These are phyloP conservation scores for Formica exsecta DNA, from an alignment of 1,140 invertebrate species.

Conservation along the genomic window DNA sequence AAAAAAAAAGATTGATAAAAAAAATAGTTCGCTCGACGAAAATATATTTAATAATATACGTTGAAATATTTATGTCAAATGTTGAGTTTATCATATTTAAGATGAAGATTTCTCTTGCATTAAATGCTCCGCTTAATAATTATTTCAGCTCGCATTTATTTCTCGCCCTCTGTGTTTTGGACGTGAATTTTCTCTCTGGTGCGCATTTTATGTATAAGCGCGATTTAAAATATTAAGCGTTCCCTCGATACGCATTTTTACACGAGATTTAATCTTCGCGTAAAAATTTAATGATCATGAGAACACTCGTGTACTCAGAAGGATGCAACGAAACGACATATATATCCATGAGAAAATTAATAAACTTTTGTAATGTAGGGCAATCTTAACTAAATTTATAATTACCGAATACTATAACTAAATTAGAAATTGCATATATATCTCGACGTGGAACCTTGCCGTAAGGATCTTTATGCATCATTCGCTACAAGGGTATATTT, in stretches of 20 bases:
- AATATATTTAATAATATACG: slow-evolving; percentile 4
- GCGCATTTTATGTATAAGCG: slow-evolving; percentile 18
- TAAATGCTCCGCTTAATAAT: slow-evolving; percentile 53
- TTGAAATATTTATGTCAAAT: slow-evolving; percentile 13
- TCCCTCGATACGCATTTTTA: slow-evolving; percentile 23
- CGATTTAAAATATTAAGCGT: slow-evolving; percentile 42
- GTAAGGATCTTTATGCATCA: slow-evolving; percentile 19
- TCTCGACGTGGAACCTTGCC: neutral
- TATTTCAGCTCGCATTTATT: slow-evolving; percentile 53
- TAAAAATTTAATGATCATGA: neutral
- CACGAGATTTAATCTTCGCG: slow-evolving; percentile 1
- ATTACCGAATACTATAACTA: slow-evolving; percentile 24
- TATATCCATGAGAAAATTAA: slow-evolving; percentile 13
- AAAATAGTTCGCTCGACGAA: slow-evolving; percentile 4
- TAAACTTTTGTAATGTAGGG: neutral
- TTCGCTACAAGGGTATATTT: slow-evolving; percentile 14
- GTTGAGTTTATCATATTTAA: slow-evolving; percentile 40
- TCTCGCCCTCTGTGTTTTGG: neutral
- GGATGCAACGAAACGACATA: slow-evolving; percentile 13
- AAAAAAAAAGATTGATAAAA: neutral
- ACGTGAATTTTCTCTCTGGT: neutral
- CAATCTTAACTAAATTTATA: slow-evolving; percentile 37
- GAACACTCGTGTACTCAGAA: neutral
- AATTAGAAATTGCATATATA: slow-evolving; percentile 45
- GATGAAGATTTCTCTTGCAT: neutral